Percentiles rank a stretch among this genome's conserved stretches.
Evolutionary conservation across 2,888 invertebrate species (phyloP).

Genomic region (Ecliptopera silaceata): DNA sequence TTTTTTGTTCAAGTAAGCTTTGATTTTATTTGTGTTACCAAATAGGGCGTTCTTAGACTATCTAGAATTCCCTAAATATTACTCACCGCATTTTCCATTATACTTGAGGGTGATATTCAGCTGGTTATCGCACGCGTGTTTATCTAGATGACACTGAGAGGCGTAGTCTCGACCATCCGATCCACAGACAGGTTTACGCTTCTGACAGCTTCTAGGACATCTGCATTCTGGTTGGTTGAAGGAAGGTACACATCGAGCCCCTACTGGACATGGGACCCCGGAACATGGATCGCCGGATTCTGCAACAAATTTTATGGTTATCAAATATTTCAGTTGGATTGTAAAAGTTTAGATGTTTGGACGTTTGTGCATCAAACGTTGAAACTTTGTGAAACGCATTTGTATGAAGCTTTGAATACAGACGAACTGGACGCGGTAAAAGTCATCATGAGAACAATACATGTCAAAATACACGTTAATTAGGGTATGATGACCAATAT

Average conservation of each 20-base stretch:
- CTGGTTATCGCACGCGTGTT: conserved; percentile 89
- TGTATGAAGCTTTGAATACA: no score
- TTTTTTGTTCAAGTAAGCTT: no score
- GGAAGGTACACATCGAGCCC: conserved; percentile 85
- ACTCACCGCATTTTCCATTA: conserved; percentile 93
- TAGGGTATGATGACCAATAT: no score
- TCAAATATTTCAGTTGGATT: neutral
- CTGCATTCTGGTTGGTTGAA: conserved; percentile 86
- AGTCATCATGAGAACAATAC: no score
- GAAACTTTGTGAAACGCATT: no score
- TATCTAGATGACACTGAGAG: conserved; percentile 93
- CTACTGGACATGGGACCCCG: conserved; percentile 86
- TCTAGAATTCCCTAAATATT: no score
- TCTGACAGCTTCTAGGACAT: conserved; percentile 85
- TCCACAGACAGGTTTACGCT: conserved; percentile 92
- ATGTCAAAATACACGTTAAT: no score
- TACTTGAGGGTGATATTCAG: conserved; percentile 91
- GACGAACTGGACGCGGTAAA: no score
- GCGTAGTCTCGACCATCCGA: conserved; percentile 94
- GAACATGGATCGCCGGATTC: conserved; percentile 89
- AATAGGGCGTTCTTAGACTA: no score
- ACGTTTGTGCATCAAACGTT: no score
- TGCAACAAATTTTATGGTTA: conserved; percentile 41
- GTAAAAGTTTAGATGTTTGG: no score
- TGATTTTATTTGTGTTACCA: no score